Base-by-base conservation (phyloP, 1,140 invertebrate genomes). In the Orussus abietinus region DNA sequence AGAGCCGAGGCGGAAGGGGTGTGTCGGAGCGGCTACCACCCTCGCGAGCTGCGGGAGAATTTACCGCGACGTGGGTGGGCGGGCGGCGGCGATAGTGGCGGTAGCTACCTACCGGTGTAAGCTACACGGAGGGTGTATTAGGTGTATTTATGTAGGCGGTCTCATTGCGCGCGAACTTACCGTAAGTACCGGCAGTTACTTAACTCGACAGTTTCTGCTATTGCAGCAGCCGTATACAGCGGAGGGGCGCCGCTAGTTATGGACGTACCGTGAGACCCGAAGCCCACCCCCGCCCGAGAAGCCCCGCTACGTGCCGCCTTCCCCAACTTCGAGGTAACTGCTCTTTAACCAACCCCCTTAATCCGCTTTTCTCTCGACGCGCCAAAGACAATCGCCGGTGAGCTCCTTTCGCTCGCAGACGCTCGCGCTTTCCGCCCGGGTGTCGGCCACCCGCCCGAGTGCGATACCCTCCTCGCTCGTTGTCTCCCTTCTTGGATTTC, bases 121-220 rank as follows among this genome's bases (percentile, higher is more conserved):
- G n/a, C n/a, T n/a, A 6, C 22, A 25, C 22, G 22, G 22, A 25
- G n/a, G n/a, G 6, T 53, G 55, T 59, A 70, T 68, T 59, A 60
- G 53, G 57, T 50, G 49, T 64, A 69, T 67, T 70, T 69, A 66
- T 66, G 62, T 53, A 66, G 51, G 57, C 57, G 47, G 59, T 64
- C 61, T 67, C 62, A 69, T 67, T 69, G 61, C 59, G 48, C 57
- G 51, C 55, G 44, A 69, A 68, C 57, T 68, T 68, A 66, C 59
- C 51, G 59, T 62, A 70, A 70, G 57, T 61, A 58, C 58, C 50
- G 45, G 52, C 55, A 66, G 59, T 70, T 69, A 67, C 59, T 69
- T 69, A 65, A 55, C 64, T 61, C 60, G 60, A 62, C 64, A 62
- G 57, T 66, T 64, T 62, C 57, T 59, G 46, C 51, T 59, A 56